These are phyloP conservation scores for Ormyrus labotus DNA, from an alignment of 2,888 invertebrate species.

Conservation along the genomic window DNA sequence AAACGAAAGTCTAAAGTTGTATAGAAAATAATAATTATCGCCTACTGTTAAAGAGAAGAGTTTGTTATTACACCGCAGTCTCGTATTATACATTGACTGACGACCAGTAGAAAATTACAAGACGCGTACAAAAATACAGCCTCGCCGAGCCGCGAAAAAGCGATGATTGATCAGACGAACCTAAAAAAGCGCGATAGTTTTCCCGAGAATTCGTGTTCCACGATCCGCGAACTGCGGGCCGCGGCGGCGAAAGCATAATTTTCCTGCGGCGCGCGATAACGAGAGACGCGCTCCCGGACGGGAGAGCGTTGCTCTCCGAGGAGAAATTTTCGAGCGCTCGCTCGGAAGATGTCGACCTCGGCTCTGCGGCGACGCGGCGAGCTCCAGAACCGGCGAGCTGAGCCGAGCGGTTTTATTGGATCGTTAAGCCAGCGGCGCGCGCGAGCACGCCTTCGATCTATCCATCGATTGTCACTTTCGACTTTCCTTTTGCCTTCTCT, in stretches of 20 bases:
- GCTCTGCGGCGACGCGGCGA: neutral
- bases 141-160: no score
- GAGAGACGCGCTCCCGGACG: neutral
- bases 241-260: conserved; percentile 35
- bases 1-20: no score
- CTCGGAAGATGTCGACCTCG: neutral
- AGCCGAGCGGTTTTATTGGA: conserved; percentile 45
- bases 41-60: no score
- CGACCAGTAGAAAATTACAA: no score
- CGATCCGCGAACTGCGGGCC: no score
- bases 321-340: conserved; percentile 44
- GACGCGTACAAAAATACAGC: no score
- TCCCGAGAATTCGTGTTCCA: no score
- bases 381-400: neutral
- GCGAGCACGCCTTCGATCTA: conserved; percentile 17
- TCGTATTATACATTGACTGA: no score
- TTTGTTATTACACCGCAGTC: no score
- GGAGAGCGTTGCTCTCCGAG: conserved; percentile 20
- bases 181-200: neutral
- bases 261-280: conserved; percentile 15
- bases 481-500: conserved; percentile 34
- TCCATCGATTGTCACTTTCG: conserved; percentile 53
- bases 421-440: conserved; percentile 35
- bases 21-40: no score
- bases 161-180: neutral